These are phyloP conservation scores for Coelopa frigida DNA, from an alignment of 1,140 invertebrate species.

Conservation along the genomic window DNA sequence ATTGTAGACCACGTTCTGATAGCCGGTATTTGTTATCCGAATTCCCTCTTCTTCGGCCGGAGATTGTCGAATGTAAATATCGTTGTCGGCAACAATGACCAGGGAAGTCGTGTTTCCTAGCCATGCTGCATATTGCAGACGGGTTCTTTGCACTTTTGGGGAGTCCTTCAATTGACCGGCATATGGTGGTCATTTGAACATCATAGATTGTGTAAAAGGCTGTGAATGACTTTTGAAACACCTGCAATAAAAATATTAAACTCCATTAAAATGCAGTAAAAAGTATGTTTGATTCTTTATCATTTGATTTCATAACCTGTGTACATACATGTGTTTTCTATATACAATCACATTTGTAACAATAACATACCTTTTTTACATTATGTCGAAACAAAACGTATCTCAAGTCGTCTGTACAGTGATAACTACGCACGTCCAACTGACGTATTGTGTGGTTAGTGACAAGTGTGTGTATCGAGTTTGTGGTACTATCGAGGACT, in stretches of 20 bases:
- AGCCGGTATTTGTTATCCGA: conserved; percentile 67
- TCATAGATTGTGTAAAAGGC: conserved; percentile 79
- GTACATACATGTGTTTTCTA: neutral
- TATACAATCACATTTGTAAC: neutral
- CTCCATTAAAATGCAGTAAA: conserved; percentile 12
- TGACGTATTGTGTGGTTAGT: conserved; percentile 79
- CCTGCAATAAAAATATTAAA: conserved; percentile 50
- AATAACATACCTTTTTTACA: conserved; percentile 67
- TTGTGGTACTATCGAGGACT: conserved; percentile 65
- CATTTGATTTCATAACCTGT: too few species aligned
- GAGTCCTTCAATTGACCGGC: conserved; percentile 62
- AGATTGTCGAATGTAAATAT: conserved; percentile 72
- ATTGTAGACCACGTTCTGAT: conserved; percentile 73
- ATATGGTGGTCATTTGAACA: conserved; percentile 79
- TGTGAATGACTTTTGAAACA: conserved; percentile 71
- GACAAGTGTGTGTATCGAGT: conserved; percentile 66
- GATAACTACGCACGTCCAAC: conserved; percentile 73
- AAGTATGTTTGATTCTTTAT: neutral
- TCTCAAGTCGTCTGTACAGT: conserved; percentile 70
- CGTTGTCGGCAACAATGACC: conserved; percentile 71
- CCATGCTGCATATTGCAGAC: conserved; percentile 71
- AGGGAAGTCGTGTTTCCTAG: conserved; percentile 63
- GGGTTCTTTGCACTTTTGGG: conserved; percentile 59
- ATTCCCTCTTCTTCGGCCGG: conserved; percentile 56
- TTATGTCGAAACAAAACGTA: conserved; percentile 79